These are phyloP conservation scores for Dromococcyx pavoninus DNA, from an alignment of 2,797 vertebrate genomes.

Conservation along the genomic window DNA sequence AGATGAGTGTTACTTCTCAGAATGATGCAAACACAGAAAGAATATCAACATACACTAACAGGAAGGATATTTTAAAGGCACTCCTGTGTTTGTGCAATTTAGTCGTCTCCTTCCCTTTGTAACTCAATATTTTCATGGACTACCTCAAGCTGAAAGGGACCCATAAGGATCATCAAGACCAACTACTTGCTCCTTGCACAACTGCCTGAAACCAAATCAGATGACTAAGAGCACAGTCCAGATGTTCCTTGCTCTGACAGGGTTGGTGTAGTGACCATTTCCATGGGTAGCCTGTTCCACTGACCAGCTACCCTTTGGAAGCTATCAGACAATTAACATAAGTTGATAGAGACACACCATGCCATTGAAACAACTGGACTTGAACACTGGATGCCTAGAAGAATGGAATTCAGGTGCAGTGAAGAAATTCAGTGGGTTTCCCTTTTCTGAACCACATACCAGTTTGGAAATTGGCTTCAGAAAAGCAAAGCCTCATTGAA, in stretches of 20 bases:
- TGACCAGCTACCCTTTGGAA: neutral
- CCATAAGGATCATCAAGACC: too few relatives aligned
- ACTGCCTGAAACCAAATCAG: too few relatives aligned
- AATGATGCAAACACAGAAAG: neutral
- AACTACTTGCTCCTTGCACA: too few relatives aligned
- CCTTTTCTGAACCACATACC: neutral
- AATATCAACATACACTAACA: neutral
- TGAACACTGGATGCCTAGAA: neutral
- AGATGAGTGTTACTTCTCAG: neutral
- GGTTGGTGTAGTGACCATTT: too few relatives aligned
- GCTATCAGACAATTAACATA: neutral
- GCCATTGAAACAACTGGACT: neutral
- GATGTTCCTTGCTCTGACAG: too few relatives aligned
- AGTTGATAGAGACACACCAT: neutral
- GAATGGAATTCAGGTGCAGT: rapidly evolving
- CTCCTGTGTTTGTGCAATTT: too few relatives aligned
- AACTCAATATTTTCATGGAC: neutral
- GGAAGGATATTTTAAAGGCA: neutral
- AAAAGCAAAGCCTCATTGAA: neutral
- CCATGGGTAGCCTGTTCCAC: too few relatives aligned
- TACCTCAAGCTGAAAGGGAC: too few relatives aligned
- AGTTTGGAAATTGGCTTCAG: neutral
- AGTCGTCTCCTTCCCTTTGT: neutral
- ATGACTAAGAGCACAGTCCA: too few relatives aligned
- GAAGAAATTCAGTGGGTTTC: neutral